phyloP scores from a whole-genome alignment of 2,113 vertebrate species.

The Cisticola juncidis region DNA sequence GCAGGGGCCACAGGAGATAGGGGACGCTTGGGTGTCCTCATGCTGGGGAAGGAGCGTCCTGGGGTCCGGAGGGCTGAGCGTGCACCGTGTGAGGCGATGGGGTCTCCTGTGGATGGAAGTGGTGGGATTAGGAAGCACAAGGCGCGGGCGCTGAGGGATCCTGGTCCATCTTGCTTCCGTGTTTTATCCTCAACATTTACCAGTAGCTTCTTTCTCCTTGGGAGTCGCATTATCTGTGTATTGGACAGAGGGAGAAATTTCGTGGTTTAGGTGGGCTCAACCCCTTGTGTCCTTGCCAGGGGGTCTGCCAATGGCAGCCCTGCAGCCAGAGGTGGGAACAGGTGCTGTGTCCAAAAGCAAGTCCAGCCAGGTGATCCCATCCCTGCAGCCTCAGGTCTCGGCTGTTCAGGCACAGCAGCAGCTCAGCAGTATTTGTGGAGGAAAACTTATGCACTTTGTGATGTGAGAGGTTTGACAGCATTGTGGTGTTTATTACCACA shows the following conservation, averaged over 20 bases:
- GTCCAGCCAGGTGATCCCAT: neutral
- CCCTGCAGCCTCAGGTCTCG: rapidly evolving
- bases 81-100: rapidly evolving
- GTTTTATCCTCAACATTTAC: neutral
- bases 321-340: rapidly evolving
- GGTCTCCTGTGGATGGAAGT: neutral
- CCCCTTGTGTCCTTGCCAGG: neutral
- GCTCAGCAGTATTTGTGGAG: neutral
- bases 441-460: conserved; percentile 66
- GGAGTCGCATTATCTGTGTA: neutral
- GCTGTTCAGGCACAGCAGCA: rapidly evolving
- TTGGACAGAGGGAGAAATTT: neutral
- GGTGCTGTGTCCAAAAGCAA: neutral
- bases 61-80: rapidly evolving
- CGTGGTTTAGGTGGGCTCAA: neutral
- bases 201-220: neutral
- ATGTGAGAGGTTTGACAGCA: neutral
- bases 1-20: conserved; percentile 66
- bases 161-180: neutral
- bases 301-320: neutral
- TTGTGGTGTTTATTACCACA: rapidly evolving
- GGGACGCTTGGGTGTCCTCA: neutral
- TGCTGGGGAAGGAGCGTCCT: rapidly evolving
- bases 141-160: neutral
- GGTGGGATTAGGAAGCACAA: neutral